Base-by-base conservation (phyloP, 2,797 vertebrate genomes). In the Sciaenops ocellatus region DNA sequence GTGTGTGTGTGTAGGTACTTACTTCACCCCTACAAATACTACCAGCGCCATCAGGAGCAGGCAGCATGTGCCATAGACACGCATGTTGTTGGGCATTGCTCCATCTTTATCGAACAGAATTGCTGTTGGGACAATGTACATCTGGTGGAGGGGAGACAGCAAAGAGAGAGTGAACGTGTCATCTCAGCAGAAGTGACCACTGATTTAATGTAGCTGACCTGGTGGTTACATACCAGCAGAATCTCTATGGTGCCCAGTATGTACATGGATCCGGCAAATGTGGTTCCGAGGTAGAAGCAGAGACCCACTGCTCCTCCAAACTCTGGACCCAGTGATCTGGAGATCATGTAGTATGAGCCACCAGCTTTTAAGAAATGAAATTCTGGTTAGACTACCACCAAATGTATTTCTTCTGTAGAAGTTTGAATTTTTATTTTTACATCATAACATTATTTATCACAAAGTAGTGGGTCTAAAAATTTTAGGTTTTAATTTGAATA, bases 291-390 rank as follows among this genome's bases (percentile, higher is more conserved):
- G 82, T 99, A 99, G 87, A 99, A 97, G 90, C 98, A 99, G 66
- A 99, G 95, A 61, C 98, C 98, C 22, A 99, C 98, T 1, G 98
- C 98, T 20, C 98, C 98, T 79, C 98, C 98, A 66, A 98, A 98
- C 89, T 99, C 98, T 8, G 98, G 98, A 30, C 98, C 98, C 93
- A 99, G 89, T 0, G 98, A 96, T 85, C 98, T 96, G 69, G 98
- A 99, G 68, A 99, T 99, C 97, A 99, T 98, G 93, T 98, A 99
- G 92, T 99, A 99, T 0, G 98, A 96, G 12, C 98, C 98, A 7
- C 98, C 98, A 28, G 98, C 98, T 99, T 86, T 63, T 55, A 87
- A 79, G 74, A 85, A 55, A 78, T 8, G 0, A 17, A 70, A 56
- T 34, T 0, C 3, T 17, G 13, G 38, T 87, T 67, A 73, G 54